Percentiles rank a stretch among this genome's conserved stretches.
These are phyloP conservation scores for Bergia sp. DNA, from an alignment of 92 coral and sea anemone species.

Conservation along the genomic window DNA sequence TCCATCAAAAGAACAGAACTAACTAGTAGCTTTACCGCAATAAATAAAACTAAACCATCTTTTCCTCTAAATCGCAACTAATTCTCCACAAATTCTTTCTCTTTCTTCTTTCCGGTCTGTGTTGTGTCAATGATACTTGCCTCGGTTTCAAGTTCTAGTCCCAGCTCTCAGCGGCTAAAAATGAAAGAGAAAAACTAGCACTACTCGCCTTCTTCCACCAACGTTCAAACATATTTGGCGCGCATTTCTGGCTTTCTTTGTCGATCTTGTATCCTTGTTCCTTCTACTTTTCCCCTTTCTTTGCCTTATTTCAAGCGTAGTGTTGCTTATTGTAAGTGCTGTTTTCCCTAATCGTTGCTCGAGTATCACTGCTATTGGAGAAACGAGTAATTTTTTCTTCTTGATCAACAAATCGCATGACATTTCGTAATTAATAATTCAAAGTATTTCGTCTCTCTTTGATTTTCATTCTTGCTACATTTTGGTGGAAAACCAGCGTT, in stretches of 20 bases:
- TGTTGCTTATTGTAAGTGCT: neutral
- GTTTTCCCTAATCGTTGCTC: neutral
- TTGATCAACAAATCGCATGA: neutral
- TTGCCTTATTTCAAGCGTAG: neutral
- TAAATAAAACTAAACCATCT: neutral
- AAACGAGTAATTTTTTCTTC: neutral
- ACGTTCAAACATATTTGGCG: conserved; percentile 20
- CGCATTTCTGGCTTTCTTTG: conserved; percentile 19
- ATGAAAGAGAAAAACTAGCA: conserved; percentile 20
- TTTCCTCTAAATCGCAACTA: neutral
- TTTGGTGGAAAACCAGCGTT: neutral
- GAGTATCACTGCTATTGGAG: neutral
- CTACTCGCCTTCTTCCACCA: conserved; percentile 24
- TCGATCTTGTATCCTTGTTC: too few relatives aligned
- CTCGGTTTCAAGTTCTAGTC: conserved; percentile 26
- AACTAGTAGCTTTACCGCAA: neutral
- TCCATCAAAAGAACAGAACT: neutral
- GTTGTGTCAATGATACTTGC: conserved; percentile 6
- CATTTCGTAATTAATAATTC: neutral
- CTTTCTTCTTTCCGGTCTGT: conserved; percentile 38
- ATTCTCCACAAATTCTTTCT: neutral
- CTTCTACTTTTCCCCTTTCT: neutral
- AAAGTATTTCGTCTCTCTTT: neutral
- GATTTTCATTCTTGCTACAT: neutral
- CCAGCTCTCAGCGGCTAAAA: conserved; percentile 2